phyloP scores from a whole-genome alignment of 2,888 invertebrate genomes.

The Drosophila borborema region DNA sequence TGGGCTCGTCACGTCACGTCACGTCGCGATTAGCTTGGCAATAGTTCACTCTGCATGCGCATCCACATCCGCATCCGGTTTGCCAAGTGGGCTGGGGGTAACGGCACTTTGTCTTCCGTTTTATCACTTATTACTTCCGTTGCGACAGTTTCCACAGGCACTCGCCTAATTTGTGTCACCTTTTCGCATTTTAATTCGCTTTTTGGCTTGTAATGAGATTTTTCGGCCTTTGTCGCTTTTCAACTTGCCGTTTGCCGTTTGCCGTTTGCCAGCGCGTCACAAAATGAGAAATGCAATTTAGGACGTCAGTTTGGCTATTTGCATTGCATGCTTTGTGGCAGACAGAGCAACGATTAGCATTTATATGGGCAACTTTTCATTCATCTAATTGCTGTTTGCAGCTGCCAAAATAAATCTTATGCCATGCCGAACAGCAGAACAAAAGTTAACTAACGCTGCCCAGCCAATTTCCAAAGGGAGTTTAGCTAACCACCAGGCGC shows the following conservation, averaged over 20 bases:
- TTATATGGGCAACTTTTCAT: conserved; percentile 73
- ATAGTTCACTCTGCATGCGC: conserved; percentile 58
- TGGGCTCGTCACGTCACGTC: conserved; percentile 57
- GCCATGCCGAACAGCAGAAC: conserved; percentile 34
- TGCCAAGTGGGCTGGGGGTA: conserved; percentile 45
- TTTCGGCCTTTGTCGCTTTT: conserved; percentile 29
- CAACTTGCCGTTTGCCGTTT: not conserved
- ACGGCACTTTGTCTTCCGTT: conserved; percentile 73
- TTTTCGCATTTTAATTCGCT: conserved; percentile 72
- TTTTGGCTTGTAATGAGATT: conserved; percentile 55
- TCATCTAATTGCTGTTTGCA: conserved; percentile 69
- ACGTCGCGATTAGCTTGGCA: conserved; percentile 73
- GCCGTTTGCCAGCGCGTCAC: not conserved
- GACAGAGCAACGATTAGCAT: conserved; percentile 57
- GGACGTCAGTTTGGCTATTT: conserved; percentile 21
- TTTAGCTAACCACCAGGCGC: not conserved
- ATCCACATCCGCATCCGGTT: conserved; percentile 72
- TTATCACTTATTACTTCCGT: conserved; percentile 81
- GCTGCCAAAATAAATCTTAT: conserved; percentile 72
- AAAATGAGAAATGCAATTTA: conserved; percentile 57
- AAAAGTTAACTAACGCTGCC: conserved; percentile 59
- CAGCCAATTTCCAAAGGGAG: conserved; percentile 44
- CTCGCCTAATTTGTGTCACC: conserved; percentile 67
- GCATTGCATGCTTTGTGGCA: conserved; percentile 45
- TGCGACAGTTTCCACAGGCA: conserved; percentile 55